phyloP scores from a whole-genome alignment of 2,113 vertebrate species.

The Mola mola region DNA sequence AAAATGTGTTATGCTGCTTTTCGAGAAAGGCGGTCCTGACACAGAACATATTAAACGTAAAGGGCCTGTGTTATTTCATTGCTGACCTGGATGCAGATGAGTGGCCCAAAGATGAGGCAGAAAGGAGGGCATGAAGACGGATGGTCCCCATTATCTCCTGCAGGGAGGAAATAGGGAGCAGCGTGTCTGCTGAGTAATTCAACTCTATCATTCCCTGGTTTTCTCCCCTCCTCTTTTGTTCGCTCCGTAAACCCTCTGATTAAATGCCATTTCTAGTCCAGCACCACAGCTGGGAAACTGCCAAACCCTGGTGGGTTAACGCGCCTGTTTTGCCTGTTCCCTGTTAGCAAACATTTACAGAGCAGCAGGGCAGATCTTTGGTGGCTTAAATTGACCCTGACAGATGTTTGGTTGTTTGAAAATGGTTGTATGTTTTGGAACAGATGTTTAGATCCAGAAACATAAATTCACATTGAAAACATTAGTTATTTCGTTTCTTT shows the following conservation, averaged over 20 bases:
- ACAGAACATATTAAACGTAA: constrained; percentile 15
- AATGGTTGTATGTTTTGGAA: no score
- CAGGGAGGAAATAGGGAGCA: constrained; percentile 48
- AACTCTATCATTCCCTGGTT: constrained; percentile 57
- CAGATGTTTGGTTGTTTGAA: constrained; percentile 15
- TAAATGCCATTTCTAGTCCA: constrained; percentile 64
- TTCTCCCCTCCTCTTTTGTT: constrained; percentile 51
- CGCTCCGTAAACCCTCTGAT: constrained; percentile 65
- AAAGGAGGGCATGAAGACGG: constrained; percentile 72
- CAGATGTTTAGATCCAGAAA: no score
- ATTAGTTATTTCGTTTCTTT: no score
- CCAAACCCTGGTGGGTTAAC: constrained; percentile 49
- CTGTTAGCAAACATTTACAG: constrained; percentile 59
- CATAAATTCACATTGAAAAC: no score
- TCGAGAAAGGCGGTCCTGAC: background rate
- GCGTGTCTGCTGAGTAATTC: constrained; percentile 69
- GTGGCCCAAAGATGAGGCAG: constrained; percentile 57
- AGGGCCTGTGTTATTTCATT: constrained; percentile 40
- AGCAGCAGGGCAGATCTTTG: constrained; percentile 13
- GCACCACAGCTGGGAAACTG: constrained; percentile 47
- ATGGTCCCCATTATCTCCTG: constrained; percentile 72
- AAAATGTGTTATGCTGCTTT: no score
- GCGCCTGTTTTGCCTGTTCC: constrained; percentile 38
- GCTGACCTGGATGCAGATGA: constrained; percentile 73
- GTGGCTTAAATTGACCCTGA: constrained; percentile 1